Base-by-base conservation (phyloP, 2,797 vertebrate genomes). In the Choloepus didactylus region DNA sequence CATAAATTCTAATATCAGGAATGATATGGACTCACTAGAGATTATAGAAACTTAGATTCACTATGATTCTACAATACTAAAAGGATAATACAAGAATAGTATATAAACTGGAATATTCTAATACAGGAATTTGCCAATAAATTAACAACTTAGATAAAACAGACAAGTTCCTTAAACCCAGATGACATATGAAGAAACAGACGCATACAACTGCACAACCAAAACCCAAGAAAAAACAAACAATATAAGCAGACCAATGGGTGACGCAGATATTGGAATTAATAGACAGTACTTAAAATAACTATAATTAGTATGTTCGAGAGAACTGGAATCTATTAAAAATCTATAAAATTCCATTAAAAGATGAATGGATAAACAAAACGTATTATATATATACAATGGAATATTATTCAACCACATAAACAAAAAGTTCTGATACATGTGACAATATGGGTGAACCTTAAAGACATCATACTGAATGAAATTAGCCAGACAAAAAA, bases 91-190 rank as follows among this genome's bases (percentile, higher is more conserved):
- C 35, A 35, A 35, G 35, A 35, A 35, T 35, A 35, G 35, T 35
- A 35, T 35, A 35, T 35, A 35, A 35, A 35, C 35, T 23, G 72
- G 60, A 94, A 27, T n/a, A 91, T 82, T 44, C 87, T 35, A 82
- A 91, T 35, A 77, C 41, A 80, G 76, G 7, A 59, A 79, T 87
- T 77, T 84, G 41, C 7, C 54, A 69, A 35, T 54, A 83, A 69
- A 91, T 62, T 11, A 79, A 83, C 27, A 91, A 93, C 66, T 64
- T 44, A 76, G n/a, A 82, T n/a, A 15, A 93, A 92, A 83, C 23
- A 18, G 29, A n/a, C 44, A 86, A 85, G 44, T 67, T 83, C 38
- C 60, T 75, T 80, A 95, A 87, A 62, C 23, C 77, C 38, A 46
- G 31, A 66, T 85, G 27, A 19, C 44, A 56, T 21, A 14, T 69